A percentile compares a stretch with the other conserved stretches of the same genome.
phyloP scores from a whole-genome alignment of 2,797 vertebrate species.

The Oreochromis grahami region DNA sequence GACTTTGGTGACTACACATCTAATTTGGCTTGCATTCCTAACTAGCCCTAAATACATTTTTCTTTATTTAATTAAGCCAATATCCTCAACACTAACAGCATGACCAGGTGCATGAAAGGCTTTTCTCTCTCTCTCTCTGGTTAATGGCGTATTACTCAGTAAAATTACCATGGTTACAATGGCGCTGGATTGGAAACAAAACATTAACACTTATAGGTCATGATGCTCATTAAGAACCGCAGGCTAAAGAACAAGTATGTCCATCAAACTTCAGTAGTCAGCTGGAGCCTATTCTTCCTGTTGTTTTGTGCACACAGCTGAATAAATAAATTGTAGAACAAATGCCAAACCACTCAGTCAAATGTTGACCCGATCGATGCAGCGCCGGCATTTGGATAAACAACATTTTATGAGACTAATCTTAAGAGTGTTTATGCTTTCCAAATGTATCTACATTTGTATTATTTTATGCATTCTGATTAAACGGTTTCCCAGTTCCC shows the following conservation, averaged over 20 bases:
- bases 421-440: background rate
- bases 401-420: background rate
- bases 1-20: background rate
- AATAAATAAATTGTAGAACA: constrained; percentile 22
- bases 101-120: background rate
- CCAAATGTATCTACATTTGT: background rate
- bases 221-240: constrained; percentile 26
- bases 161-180: background rate
- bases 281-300: background rate
- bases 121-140: background rate
- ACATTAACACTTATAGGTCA: constrained; percentile 30
- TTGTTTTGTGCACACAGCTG: background rate
- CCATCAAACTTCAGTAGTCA: constrained; percentile 17
- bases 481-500: background rate
- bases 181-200: background rate
- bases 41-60: background rate
- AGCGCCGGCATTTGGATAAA: background rate
- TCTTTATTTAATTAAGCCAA: background rate
- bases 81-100: background rate
- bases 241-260: constrained; percentile 20
- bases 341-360: constrained; percentile 28
- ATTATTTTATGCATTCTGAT: background rate
- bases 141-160: background rate
- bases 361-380: background rate
- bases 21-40: background rate